Conservation (phyloP, 2,797 vertebrate genomes). For the Micrastur ruficollis region DNA sequence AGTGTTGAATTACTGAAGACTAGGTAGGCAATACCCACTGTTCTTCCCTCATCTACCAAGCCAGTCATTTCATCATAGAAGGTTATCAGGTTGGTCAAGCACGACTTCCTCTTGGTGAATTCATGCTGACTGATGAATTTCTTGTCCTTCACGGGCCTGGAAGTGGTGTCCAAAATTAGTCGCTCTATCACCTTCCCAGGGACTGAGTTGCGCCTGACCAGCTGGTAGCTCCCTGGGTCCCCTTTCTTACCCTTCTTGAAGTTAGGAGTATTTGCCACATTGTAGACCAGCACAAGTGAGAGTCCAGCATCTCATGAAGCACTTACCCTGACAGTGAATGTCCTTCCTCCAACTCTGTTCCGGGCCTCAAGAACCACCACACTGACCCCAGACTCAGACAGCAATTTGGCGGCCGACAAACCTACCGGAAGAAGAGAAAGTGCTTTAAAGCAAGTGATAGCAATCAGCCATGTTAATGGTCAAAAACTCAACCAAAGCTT, state of each 20-base stretch:
- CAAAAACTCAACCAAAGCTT: not conserved
- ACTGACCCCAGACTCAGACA: slow-evolving; percentile 70
- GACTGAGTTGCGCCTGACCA: not conserved
- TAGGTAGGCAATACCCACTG: not conserved
- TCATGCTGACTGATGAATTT: not conserved
- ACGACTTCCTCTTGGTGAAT: not conserved
- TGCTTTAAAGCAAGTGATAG: not conserved
- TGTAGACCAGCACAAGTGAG: not conserved
- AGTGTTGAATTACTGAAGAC: not conserved
- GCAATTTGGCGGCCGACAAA: slow-evolving; percentile 79
- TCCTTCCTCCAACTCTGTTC: slow-evolving; percentile 82
- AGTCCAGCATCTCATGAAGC: not conserved
- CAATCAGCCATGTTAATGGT: not conserved
- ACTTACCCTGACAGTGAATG: slow-evolving; percentile 78
- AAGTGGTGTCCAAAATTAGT: not conserved
- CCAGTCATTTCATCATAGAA: not conserved
- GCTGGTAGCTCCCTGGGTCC: not conserved
- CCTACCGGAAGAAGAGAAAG: slow-evolving; percentile 65
- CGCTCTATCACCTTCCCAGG: not conserved
- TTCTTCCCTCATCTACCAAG: not conserved
- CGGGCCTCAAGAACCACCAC: slow-evolving; percentile 82
- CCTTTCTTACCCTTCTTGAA: not conserved
- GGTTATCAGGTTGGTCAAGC: not conserved
- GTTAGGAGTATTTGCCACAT: not conserved
- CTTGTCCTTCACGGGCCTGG: not conserved